A percentile compares a stretch with the other conserved stretches of the same genome.
Evolutionary conservation across 2,113 vertebrate genomes (phyloP).

Genomic region (human (Homo sapiens)): GRCh38 chr21:42056501-42057000

Average conservation of each 20-base stretch:
- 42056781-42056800: too few relatives aligned
- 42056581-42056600: fast-evolving
- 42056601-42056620: fast-evolving
- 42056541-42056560: too few relatives aligned
- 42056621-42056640: fast-evolving
- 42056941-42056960: fast-evolving
- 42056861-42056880: fast-evolving
- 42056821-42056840: neutral
- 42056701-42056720: neutral
- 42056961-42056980: fast-evolving
- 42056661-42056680: fast-evolving
- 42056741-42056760: neutral
- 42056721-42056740: neutral
- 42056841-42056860: neutral
- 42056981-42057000: fast-evolving
- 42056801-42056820: neutral
- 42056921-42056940: neutral
- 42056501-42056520: neutral
- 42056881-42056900: neutral
- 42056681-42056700: fast-evolving
- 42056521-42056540: too few relatives aligned
- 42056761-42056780: neutral
- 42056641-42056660: fast-evolving
- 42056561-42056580: neutral
- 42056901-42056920: neutral